Base-by-base conservation (phyloP, 64 coral and sea anemone genomes). In the Stylophora pistillata region DNA sequence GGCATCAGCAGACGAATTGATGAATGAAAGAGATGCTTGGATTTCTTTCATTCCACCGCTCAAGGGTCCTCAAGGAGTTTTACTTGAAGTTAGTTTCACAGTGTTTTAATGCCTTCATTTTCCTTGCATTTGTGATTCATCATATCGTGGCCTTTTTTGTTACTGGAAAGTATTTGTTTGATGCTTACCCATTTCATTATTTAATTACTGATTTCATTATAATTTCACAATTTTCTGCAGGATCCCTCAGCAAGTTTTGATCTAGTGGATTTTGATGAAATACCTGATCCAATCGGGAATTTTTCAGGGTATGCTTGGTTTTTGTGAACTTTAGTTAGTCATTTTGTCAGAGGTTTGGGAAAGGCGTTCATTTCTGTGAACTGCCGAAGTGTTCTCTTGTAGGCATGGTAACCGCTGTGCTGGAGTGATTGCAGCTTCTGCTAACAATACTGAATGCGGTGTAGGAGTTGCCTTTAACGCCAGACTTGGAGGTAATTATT, bases 331-430 rank as follows among this genome's bases (percentile, higher is more conserved):
- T 47, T 4, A 47, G 37, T 47, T 47, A 4, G 37, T 47, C 37
- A 47, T 47, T 47, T 47, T 47, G 37, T 47, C 37, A 47, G 37
- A 47, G 37, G 37, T 47, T 47, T 47, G 37, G 37, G 37, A 47
- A 47, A 47, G 37, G 37, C 7, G 37, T 47, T 47, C 7, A 47
- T 47, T 47, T 47, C 3, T 4, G 37, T 68, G 23, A 68, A 7
- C 15, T 64, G 20, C 23, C 25, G 9, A 68, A 25, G 10, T 68
- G 7, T 25, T 68, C 59, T 88, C 32, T 41, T 52, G 13, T 58
- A 90, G 88, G 30, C 88, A 90, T 61, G 88, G 88, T 25, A 90
- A 78, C 65, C 78, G 52, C 20, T 90, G 88, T 70, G 88, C 28
- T 68, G 88, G 88, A 58, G 78, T 90, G 4, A 90, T 90, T 17